Base-by-base conservation (phyloP, 2,797 vertebrate genomes). In the Anolis apletophallus region DNA sequence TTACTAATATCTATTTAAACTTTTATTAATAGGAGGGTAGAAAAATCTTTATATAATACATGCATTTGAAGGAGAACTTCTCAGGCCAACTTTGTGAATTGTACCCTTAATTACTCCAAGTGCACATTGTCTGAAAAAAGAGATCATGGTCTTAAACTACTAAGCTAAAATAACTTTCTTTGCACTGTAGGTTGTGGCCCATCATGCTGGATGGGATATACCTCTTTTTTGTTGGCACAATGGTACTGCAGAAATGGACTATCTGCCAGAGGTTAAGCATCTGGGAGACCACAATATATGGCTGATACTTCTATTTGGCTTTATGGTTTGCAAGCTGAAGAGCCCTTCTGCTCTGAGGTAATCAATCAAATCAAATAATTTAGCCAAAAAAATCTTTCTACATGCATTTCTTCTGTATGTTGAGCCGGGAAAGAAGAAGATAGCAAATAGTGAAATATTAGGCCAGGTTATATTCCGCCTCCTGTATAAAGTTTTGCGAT, bases 1-100 rank as follows among this genome's bases (percentile, higher is more conserved):
- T 82, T 85, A 67, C 59, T 52, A 57, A 78, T 77, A 82, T 81
- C 14, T 71, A 55, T n/a, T 88, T 87, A 79, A 73, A 11, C 19
- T 81, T 5, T 85, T 17, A 11, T 36, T 75, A 40, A 12, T 64
- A 36, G 34, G 54, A 26, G n/a, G 14, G 16, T 2, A 26, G 16
- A 59, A 80, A 80, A 57, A 36, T 40, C 29, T 54, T 19, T 82
- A 1, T 1, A 40, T n/a, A 5, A 83, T 89, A 69, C 40, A 0
- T 68, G 0, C 61, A 36, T 88, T 84, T 32, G 34, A 52, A 85
- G 26, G 0, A 73, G 40, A 75, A 80, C 19, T 55, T 46, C 12
- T 76, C 2, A 67, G 71, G 40, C 10, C 23, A 32, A 50, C 2
- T 85, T 88, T 4, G 72, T 64, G 10, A 75, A 61, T 52, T 23